A percentile compares a stretch with the other conserved stretches of the same genome.
phyloP scores from a whole-genome alignment of 2,113 vertebrate genomes.

The Syngnathus floridae region DNA sequence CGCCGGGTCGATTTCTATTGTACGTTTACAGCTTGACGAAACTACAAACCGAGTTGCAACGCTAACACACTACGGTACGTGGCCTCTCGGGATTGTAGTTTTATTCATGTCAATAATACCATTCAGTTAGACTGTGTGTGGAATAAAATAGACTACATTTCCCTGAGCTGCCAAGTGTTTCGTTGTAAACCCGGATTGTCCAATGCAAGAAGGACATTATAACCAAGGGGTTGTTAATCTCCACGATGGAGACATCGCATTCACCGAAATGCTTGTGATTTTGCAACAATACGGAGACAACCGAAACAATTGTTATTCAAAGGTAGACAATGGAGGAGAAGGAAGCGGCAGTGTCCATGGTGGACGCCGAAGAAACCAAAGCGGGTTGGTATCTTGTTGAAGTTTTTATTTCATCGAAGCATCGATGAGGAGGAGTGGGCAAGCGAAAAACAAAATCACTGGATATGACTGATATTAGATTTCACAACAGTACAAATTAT shows the following conservation, averaged over 20 bases:
- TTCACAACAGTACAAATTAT: too few relatives aligned
- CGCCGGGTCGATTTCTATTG: rapidly evolving
- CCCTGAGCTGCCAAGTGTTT: slow-evolving; percentile 40
- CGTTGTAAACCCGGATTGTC: slow-evolving; percentile 57
- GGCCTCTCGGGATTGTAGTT: slow-evolving; percentile 54
- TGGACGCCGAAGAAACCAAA: slow-evolving; percentile 60
- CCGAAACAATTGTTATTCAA: slow-evolving; percentile 62
- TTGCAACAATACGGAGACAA: slow-evolving; percentile 53
- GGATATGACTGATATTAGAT: neutral
- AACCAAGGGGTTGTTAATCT: slow-evolving; percentile 66
- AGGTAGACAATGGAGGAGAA: slow-evolving; percentile 53
- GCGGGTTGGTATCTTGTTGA: slow-evolving; percentile 51
- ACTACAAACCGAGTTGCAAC: slow-evolving; percentile 46
- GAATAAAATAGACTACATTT: slow-evolving; percentile 38
- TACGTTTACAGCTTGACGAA: rapidly evolving
- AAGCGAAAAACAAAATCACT: neutral
- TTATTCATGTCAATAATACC: rapidly evolving
- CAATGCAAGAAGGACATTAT: slow-evolving; percentile 21
- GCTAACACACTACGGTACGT: neutral
- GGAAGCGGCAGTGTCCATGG: slow-evolving; percentile 38
- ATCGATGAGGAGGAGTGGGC: slow-evolving; percentile 27
- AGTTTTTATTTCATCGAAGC: slow-evolving; percentile 18
- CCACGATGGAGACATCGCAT: slow-evolving; percentile 37
- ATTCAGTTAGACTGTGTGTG: rapidly evolving
- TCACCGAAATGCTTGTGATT: neutral